Conservation (phyloP, 53 echinoderm and acorn worm genomes). For the Hippasteria phrygiana region DNA sequence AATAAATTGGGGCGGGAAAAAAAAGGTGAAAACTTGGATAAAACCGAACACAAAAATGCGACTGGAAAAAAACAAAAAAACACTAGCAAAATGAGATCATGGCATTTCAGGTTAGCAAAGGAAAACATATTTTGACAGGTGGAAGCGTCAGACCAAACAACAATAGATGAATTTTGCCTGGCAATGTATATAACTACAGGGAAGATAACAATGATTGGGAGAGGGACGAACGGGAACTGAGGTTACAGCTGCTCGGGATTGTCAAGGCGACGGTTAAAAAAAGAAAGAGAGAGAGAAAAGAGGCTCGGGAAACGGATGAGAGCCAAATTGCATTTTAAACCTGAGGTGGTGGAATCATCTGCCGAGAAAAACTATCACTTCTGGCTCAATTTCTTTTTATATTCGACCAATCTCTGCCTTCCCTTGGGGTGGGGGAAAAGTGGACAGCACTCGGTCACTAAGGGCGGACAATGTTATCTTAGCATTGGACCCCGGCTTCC, state of each 20-base stretch:
- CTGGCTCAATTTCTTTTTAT: constrained; percentile 2
- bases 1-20: background rate
- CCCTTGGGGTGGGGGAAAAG: constrained; percentile 45
- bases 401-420: constrained; percentile 17
- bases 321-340: constrained; percentile 67
- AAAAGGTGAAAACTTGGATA: background rate
- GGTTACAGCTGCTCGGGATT: constrained; percentile 66
- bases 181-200: constrained; percentile 64
- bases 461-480: constrained; percentile 50
- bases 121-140: constrained; percentile 70
- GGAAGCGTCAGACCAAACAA: constrained; percentile 66
- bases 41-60: background rate
- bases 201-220: constrained; percentile 56
- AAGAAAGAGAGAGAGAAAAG: background rate
- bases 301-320: constrained; percentile 42
- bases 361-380: constrained; percentile 61
- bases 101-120: constrained; percentile 59
- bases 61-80: background rate
- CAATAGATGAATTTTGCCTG: constrained; percentile 59
- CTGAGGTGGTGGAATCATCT: constrained; percentile 61
- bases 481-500: constrained; percentile 41
- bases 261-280: background rate
- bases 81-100: constrained; percentile 64
- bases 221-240: constrained; percentile 19
- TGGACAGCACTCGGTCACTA: constrained; percentile 36